phyloP scores from a whole-genome alignment of 2,797 vertebrate species.

The Premnoplex brunnescens region DNA sequence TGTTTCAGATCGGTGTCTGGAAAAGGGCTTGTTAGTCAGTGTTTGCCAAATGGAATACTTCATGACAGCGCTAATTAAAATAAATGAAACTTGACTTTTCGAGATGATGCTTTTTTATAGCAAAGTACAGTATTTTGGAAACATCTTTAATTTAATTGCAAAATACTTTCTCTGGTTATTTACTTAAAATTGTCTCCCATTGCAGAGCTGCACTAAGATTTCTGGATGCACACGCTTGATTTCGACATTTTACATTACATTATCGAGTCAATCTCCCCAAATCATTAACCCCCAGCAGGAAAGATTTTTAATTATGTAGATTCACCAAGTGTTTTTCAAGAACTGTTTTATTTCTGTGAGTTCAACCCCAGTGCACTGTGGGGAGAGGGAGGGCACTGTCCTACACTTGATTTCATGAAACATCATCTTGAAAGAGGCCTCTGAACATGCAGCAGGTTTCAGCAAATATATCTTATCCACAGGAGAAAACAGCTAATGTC shows the following conservation, averaged over 20 bases:
- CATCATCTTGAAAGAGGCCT: not conserved
- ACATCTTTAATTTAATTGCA: slow-evolving; percentile 70
- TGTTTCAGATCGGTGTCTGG: not conserved
- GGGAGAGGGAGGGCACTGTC: not conserved
- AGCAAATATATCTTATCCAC: not conserved
- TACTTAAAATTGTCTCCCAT: slow-evolving; percentile 53
- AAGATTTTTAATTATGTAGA: slow-evolving; percentile 65
- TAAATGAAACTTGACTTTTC: slow-evolving; percentile 70
- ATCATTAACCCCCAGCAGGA: slow-evolving; percentile 64
- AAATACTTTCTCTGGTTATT: slow-evolving; percentile 56
- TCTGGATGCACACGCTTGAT: slow-evolving; percentile 14
- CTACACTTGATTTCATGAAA: slow-evolving; percentile 2
- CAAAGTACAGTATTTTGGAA: slow-evolving; percentile 66
- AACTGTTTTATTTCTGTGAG: slow-evolving; percentile 17
- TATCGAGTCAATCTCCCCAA: slow-evolving; percentile 59
- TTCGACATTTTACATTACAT: slow-evolving; percentile 24
- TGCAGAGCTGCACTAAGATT: slow-evolving; percentile 1
- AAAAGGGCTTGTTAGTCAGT: slow-evolving; percentile 36
- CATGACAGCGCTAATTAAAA: slow-evolving; percentile 56
- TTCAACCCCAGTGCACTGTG: not conserved
- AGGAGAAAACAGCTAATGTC: not conserved
- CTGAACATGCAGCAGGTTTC: not conserved
- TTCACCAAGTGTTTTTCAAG: slow-evolving; percentile 43
- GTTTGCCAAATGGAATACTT: slow-evolving; percentile 14
- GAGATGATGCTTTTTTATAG: slow-evolving; percentile 47